These are phyloP conservation scores for Amorpha juglandis DNA, from an alignment of 2,888 invertebrate species.

Conservation along the genomic window DNA sequence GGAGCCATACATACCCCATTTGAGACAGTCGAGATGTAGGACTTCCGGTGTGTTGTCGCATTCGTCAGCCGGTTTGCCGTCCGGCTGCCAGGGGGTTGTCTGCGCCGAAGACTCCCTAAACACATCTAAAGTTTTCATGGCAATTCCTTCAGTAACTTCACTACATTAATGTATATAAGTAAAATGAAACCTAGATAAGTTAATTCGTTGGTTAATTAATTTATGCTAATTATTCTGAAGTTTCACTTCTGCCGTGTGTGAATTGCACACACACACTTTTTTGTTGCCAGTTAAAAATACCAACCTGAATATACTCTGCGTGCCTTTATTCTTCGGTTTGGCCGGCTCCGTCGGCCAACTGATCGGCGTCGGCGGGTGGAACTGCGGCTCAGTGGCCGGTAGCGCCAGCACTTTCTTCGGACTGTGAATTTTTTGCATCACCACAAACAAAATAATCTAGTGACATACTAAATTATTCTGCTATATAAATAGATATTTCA, in stretches of 20 bases:
- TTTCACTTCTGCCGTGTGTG: too few species aligned
- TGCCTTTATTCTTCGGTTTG: slow-evolving; percentile 70
- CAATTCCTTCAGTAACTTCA: too few species aligned
- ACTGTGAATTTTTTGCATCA: slow-evolving; percentile 40
- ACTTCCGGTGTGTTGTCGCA: slow-evolving; percentile 85
- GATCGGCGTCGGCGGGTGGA: slow-evolving; percentile 56
- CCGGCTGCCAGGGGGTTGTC: slow-evolving; percentile 91
- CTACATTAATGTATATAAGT: too few species aligned
- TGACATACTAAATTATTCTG: too few species aligned
- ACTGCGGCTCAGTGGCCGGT: slow-evolving; percentile 55
- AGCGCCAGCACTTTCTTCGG: slow-evolving; percentile 60
- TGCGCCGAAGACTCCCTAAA: slow-evolving; percentile 89
- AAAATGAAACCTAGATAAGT: too few species aligned
- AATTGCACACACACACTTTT: not conserved
- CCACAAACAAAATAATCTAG: too few species aligned
- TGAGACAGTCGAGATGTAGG: slow-evolving; percentile 85
- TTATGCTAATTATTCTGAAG: too few species aligned
- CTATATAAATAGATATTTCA: too few species aligned
- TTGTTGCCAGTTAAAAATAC: not conserved
- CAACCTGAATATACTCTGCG: slow-evolving; percentile 87
- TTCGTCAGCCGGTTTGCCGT: slow-evolving; percentile 51
- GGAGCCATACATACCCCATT: too few species aligned
- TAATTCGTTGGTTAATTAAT: too few species aligned
- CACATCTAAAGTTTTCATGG: too few species aligned
- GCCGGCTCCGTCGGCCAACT: slow-evolving; percentile 30